These are phyloP conservation scores for Pterocles burchelli DNA, from an alignment of 2,113 vertebrate genomes.

Conservation along the genomic window DNA sequence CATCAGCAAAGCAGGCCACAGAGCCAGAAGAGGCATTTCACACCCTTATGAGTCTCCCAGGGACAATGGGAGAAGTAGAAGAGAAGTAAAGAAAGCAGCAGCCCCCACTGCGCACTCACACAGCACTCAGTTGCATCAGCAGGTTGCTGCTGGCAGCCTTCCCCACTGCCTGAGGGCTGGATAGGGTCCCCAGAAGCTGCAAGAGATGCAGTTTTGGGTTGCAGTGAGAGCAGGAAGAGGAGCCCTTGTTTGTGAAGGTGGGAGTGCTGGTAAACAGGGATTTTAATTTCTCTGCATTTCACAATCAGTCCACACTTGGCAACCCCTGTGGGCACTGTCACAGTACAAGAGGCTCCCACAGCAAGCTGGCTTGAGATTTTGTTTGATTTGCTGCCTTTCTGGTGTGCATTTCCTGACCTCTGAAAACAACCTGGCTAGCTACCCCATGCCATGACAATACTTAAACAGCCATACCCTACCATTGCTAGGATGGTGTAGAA, in stretches of 20 bases:
- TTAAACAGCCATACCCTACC: neutral
- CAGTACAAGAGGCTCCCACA: neutral
- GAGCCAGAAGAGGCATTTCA: neutral
- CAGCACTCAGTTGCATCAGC: neutral
- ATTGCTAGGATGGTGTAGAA: neutral
- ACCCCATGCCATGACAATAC: neutral
- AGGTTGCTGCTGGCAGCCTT: neutral
- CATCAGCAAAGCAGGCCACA: neutral
- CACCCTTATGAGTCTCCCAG: neutral
- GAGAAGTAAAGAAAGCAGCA: neutral
- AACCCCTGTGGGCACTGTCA: neutral
- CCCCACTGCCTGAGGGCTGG: neutral
- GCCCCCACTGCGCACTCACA: neutral
- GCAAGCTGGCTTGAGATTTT: neutral
- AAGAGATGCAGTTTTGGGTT: neutral
- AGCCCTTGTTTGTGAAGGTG: neutral
- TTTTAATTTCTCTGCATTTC: neutral
- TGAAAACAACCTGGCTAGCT: neutral
- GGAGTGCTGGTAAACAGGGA: neutral
- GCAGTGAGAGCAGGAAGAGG: neutral
- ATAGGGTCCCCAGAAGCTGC: neutral
- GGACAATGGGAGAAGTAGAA: fast-evolving
- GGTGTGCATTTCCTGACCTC: neutral
- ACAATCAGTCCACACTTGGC: neutral
- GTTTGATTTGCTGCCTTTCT: neutral